Evolutionary conservation across 2,888 invertebrate genomes (phyloP).

Genomic region (Heterodera filipjevi): DNA sequence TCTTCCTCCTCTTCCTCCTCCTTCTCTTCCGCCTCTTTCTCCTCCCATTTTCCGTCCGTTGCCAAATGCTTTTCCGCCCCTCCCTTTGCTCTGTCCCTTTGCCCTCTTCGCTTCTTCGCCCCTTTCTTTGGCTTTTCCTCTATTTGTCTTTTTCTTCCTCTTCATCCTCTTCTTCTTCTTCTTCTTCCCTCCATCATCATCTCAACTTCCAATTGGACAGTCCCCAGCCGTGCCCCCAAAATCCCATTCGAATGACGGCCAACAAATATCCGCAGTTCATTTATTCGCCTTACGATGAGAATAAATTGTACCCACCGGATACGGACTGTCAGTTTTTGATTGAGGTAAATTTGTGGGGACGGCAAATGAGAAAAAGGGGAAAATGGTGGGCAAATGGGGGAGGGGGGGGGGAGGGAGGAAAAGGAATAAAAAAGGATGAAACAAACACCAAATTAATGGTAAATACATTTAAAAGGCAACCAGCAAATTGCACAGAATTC

Average conservation of each 20-base stretch:
- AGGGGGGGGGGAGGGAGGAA: background rate
- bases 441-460: no score
- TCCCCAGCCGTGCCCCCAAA: conserved; percentile 32
- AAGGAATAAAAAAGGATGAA: no score
- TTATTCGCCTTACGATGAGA: conserved; percentile 42
- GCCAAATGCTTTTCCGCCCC: background rate
- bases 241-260: conserved; percentile 41
- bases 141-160: background rate
- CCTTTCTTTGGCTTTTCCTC: background rate
- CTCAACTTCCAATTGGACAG: conserved; percentile 3
- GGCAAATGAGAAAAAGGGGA: background rate
- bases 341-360: background rate
- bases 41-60: background rate
- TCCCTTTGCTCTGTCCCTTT: background rate
- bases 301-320: conserved; percentile 39
- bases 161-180: background rate
- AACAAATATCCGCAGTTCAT: conserved; percentile 37
- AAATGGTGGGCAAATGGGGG: background rate
- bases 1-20: conserved; percentile 2
- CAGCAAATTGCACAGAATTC: conserved; percentile 32
- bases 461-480: conserved; percentile 27
- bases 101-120: background rate
- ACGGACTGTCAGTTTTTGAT: conserved; percentile 46
- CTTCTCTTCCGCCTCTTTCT: background rate
- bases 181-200: background rate